These are phyloP conservation scores for Sarotherodon lohbergeri DNA, from an alignment of 2,113 vertebrate genomes.

Conservation along the genomic window DNA sequence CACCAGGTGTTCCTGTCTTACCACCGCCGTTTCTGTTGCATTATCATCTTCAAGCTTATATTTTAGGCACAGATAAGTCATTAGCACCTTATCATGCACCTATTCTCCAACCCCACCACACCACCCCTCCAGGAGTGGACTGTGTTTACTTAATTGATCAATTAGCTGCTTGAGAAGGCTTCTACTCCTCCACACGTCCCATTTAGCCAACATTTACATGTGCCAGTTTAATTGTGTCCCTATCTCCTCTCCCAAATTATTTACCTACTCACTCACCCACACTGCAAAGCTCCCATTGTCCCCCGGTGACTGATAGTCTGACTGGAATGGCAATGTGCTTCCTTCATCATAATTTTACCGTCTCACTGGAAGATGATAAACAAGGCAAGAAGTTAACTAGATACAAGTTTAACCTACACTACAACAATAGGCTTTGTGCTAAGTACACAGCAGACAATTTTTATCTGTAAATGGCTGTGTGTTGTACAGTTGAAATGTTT, in stretches of 20 bases:
- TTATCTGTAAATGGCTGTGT: neutral
- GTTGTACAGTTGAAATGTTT: neutral
- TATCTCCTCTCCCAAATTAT: constrained; percentile 59
- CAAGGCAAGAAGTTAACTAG: neutral
- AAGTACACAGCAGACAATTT: neutral
- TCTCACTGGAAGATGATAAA: neutral
- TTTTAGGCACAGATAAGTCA: constrained; percentile 47
- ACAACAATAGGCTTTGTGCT: neutral
- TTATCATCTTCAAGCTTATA: constrained; percentile 30
- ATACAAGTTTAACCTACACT: neutral
- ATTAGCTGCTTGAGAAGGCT: constrained; percentile 61
- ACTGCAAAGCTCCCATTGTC: constrained; percentile 41
- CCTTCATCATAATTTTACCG: neutral
- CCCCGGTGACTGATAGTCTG: constrained; percentile 29
- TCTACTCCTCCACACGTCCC: constrained; percentile 29
- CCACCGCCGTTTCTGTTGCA: neutral
- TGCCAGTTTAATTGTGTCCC: constrained; percentile 60
- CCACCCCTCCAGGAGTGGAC: constrained; percentile 22
- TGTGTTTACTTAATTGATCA: constrained; percentile 70
- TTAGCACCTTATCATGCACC: constrained; percentile 49
- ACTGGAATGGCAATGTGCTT: constrained; percentile 41
- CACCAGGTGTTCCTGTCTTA: neutral
- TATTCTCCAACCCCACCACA: neutral
- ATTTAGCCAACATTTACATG: constrained; percentile 66
- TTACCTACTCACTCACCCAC: constrained; percentile 56